These are phyloP conservation scores for Geotria australis DNA, from an alignment of 2,797 vertebrate species.

Conservation along the genomic window DNA sequence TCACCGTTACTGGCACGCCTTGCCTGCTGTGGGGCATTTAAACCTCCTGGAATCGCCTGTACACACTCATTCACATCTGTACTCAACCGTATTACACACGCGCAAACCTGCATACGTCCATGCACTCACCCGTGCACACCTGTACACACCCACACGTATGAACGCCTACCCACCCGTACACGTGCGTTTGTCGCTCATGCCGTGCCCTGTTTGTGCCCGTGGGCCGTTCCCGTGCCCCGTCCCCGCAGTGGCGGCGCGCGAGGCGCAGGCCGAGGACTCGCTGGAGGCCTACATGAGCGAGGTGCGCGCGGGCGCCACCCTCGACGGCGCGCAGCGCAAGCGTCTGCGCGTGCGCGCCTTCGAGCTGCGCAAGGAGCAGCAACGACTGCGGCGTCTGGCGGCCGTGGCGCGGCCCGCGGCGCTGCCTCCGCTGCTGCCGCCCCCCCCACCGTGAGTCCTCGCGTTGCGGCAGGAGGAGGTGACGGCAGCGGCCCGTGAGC, in stretches of 20 bases:
- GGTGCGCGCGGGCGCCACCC: constrained; percentile 25
- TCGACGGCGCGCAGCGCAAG: constrained; percentile 48
- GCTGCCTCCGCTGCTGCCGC: constrained; percentile 42
- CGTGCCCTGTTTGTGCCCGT: no score
- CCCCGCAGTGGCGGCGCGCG: constrained; percentile 3
- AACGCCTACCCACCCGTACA: no score
- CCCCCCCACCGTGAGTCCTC: constrained; percentile 25
- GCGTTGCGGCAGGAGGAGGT: not conserved
- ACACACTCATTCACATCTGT: no score
- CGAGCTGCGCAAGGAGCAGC: constrained; percentile 45
- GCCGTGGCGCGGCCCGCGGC: constrained; percentile 51
- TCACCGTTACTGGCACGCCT: no score
- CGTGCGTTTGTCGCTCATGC: no score
- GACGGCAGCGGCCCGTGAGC: not conserved
- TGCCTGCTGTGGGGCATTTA: no score
- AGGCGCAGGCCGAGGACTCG: constrained; percentile 34
- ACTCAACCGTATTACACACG: no score
- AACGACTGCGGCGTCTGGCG: constrained; percentile 43
- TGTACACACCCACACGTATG: no score
- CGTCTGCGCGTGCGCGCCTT: constrained; percentile 51
- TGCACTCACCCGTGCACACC: no score
- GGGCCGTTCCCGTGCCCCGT: no score
- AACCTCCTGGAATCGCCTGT: no score
- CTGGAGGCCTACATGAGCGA: constrained; percentile 78
- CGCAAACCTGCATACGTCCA: no score